Evolutionary conservation across 2,113 vertebrate species (phyloP), one percentile per base, ranked within the genome.

Genomic region (Hystrix cristata): DNA sequence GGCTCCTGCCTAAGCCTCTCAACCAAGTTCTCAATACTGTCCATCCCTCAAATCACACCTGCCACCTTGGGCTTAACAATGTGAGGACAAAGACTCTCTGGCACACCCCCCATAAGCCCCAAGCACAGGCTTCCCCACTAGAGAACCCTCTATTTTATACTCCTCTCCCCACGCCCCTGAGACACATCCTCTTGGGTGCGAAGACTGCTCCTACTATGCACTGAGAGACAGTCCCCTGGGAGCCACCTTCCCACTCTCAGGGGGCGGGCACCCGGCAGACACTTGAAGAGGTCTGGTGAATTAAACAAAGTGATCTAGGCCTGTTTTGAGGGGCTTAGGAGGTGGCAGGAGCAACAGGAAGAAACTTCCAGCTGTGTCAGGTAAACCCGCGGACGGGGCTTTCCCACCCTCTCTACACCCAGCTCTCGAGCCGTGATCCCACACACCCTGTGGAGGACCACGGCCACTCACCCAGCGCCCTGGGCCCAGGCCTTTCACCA

Each of bases 401-500:
- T 62, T 60, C 16, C 29, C 5, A 18, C 9, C 59, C 10, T 85
- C 29, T 21, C 16, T 46, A 23, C 1, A 57, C 76, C 60, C 69
- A 29, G 55, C 15, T 12, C 46, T n/a, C 14, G 60, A 31, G 55
- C 14, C 43, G 95, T 6, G 10, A 6, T 13, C 46, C 25, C 4
- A 23, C 89, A 15, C 4, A 23, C 5, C 3, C 14, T 0, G 11
- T 0, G 46, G 62, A 29, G 23, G 43, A 60, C 3, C 5, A 2
- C 1, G 0, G 57, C 43, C 71, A 98, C 99, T 98, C 98, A 99
- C 99, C 99, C 98, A 91, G 89, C 99, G 99, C 80, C 99, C 99
- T 0, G 99, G 99, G 76, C 99, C 99, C 72, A 99, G 97, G 94
- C 99, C 99, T 98, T 99, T 99, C 96, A 99, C 98, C 55, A 99